These are phyloP conservation scores for Eupithecia subfuscata DNA, from an alignment of 2,888 invertebrate species.

Conservation along the genomic window DNA sequence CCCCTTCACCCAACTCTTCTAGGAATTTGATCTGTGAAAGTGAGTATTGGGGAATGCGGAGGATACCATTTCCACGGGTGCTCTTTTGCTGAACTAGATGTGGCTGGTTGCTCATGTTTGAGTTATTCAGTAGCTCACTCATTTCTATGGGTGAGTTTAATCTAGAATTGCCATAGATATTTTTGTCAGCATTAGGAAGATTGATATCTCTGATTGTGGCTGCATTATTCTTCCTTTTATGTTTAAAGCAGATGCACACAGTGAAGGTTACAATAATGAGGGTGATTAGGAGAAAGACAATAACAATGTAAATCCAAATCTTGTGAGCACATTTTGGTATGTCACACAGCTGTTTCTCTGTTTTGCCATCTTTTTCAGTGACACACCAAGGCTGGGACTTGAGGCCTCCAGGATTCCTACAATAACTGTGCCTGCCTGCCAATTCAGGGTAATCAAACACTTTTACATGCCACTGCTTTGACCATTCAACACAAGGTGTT, in stretches of 20 bases:
- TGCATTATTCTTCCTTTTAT: conserved; percentile 82
- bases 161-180: conserved; percentile 91
- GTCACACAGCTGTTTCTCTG: conserved; percentile 91
- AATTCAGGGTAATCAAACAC: conserved; percentile 93
- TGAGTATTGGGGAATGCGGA: conserved; percentile 93
- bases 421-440: conserved; percentile 93
- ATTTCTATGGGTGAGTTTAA: conserved; percentile 92
- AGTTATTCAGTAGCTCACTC: conserved; percentile 88
- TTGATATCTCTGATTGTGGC: conserved; percentile 88
- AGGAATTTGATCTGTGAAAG: conserved; percentile 93
- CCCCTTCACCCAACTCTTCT: conserved; percentile 97
- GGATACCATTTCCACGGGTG: conserved; percentile 79
- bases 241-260: conserved; percentile 86
- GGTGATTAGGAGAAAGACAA: conserved; percentile 85
- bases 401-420: conserved; percentile 94
- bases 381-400: conserved; percentile 96
- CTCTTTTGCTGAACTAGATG: conserved; percentile 68
- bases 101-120: conserved; percentile 74
- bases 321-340: conserved; percentile 95
- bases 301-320: conserved; percentile 91
- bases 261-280: conserved; percentile 72
- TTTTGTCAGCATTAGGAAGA: conserved; percentile 89
- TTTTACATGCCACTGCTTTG: conserved; percentile 89
- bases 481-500: conserved; percentile 92
- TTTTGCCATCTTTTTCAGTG: conserved; percentile 87